Evolutionary conservation across 2,888 invertebrate species (phyloP).

Genomic region (Conistra vaccinii): DNA sequence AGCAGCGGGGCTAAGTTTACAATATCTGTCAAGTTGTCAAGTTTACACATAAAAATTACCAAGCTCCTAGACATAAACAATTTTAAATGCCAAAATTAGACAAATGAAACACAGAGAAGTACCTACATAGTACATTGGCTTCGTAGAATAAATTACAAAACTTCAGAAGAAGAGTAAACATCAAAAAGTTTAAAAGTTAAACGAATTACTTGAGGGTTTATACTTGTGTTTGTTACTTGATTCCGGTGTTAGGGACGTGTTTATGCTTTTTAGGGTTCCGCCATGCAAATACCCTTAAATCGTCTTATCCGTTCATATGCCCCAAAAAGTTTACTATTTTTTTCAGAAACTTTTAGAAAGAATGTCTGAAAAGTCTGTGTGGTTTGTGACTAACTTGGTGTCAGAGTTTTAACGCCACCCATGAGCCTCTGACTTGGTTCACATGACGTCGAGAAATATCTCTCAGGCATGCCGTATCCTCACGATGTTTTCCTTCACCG

Average conservation of each 20-base stretch:
- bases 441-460: too few species aligned
- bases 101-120: conserved; percentile 65
- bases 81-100: conserved; percentile 51
- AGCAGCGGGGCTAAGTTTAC: too few species aligned
- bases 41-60: neutral
- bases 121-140: conserved; percentile 43
- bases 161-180: conserved; percentile 79
- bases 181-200: conserved; percentile 79
- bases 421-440: too few species aligned
- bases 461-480: too few species aligned
- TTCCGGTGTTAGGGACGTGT: conserved; percentile 14
- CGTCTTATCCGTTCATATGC: neutral
- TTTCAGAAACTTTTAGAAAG: too few species aligned
- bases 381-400: too few species aligned
- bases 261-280: conserved; percentile 1
- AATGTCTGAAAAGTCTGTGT: too few species aligned
- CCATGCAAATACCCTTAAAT: neutral
- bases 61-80: conserved; percentile 21
- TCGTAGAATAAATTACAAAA: conserved; percentile 84
- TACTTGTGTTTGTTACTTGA: conserved; percentile 39
- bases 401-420: too few species aligned
- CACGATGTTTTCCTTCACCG: too few species aligned
- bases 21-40: neutral
- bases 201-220: conserved; percentile 49
- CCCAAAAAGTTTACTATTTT: too few species aligned